Evolutionary conservation across 2,113 vertebrate species (phyloP), one percentile per base, ranked within the genome.

Genomic region (Erinaceus europaeus): DNA sequence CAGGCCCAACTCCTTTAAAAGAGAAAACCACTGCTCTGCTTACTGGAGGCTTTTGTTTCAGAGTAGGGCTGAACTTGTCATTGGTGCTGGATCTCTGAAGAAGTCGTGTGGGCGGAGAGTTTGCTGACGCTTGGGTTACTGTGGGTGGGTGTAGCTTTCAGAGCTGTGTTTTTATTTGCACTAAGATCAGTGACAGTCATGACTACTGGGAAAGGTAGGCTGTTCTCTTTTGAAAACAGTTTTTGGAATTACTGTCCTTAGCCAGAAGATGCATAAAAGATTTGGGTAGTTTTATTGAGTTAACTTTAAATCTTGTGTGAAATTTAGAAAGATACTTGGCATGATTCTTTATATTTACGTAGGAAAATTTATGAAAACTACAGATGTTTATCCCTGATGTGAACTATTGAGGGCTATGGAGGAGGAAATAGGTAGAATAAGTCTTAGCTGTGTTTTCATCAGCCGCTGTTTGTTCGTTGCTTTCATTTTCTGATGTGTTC

Each of bases 141-240:
- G 84, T 78, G 92, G 94, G 34, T 38, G 29, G 80, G 77, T 68
- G 21, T 50, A 48, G 91, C 89, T 94, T 87, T 34, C 5, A 1
- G 89, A 96, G 80, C 83, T 4, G 79, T 10, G 89, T 91, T 88
- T 94, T 90, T 71, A 38, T 68, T 89, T 93, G 91, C 92, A 93
- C 84, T 69, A 9, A 27, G 23, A 87, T 84, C 89, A 1, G 94
- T 83, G 92, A 91, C 52, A 92, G 92, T 90, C 95, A 98, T 98
- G 98, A 98, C 98, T 88, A 96, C 97, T 2, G 98, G 98, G 90
- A 97, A 97, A 98, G 98, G 98, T 99, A 98, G 95, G 98, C 92
- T 80, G 25, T 90, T 84, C 32, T 50, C 5, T 21, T 69, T 84
- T 90, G 48, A 79, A 55, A 53, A 84, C 84, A 84, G 17, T 72